These are phyloP conservation scores for Pseudomyrmex dendroicus DNA, from an alignment of 1,140 invertebrate genomes.

Conservation along the genomic window DNA sequence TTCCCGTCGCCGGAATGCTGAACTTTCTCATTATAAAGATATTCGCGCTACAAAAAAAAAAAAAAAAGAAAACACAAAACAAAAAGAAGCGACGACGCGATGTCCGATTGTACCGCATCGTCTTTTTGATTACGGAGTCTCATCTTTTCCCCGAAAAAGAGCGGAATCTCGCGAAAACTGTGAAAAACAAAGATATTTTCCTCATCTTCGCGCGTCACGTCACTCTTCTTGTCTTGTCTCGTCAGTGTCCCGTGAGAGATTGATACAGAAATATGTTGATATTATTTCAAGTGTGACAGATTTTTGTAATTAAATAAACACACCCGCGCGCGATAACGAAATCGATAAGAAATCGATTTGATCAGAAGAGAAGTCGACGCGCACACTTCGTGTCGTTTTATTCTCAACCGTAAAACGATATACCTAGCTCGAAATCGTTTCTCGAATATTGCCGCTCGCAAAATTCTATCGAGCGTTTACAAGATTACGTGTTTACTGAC, in stretches of 20 bases:
- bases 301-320: too few species aligned
- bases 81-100: not conserved
- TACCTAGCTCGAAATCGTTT: not conserved
- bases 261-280: not conserved
- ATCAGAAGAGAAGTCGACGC: not conserved
- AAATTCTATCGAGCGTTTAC: not conserved
- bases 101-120: constrained; percentile 50
- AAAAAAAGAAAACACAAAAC: not conserved
- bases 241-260: not conserved
- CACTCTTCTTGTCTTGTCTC: not conserved
- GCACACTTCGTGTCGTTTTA: not conserved
- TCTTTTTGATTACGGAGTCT: constrained; percentile 44
- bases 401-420: not conserved
- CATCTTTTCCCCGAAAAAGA: constrained; percentile 1
- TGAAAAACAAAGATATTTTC: not conserved
- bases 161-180: not conserved
- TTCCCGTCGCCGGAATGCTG: constrained; percentile 22
- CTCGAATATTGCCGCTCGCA: not conserved
- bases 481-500: not conserved
- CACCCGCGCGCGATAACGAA: not conserved
- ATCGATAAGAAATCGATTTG: not conserved
- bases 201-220: too few species aligned
- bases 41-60: constrained; percentile 42
- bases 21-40: constrained; percentile 67
- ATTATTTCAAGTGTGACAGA: not conserved